Evolutionary conservation across 2,797 vertebrate species (phyloP).

Genomic region (Australoheros facetus): DNA sequence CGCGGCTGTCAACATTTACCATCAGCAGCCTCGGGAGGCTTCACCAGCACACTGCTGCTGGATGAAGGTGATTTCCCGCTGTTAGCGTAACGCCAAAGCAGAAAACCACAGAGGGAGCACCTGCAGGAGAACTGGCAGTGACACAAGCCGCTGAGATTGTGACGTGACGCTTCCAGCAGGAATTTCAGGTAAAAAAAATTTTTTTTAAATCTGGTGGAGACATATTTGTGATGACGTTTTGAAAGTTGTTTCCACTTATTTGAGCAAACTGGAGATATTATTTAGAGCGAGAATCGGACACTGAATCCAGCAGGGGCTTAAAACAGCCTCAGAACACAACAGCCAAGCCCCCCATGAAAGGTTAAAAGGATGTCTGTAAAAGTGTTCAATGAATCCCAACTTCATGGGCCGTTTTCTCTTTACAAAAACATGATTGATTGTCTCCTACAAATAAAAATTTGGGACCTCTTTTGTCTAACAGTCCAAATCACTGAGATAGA

Average conservation of each 20-base stretch:
- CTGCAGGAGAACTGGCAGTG: background rate
- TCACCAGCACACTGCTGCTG: background rate
- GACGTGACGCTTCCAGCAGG: background rate
- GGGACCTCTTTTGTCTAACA: background rate
- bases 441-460: background rate
- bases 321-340: background rate
- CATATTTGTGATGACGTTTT: background rate
- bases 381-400: background rate
- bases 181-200: background rate
- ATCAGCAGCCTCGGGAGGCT: background rate
- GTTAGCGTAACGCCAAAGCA: background rate
- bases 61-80: background rate
- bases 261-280: background rate
- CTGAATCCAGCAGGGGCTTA: background rate
- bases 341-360: background rate
- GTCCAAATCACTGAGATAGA: background rate
- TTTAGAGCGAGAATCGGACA: background rate
- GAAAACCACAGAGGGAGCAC: background rate
- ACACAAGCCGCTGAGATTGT: background rate
- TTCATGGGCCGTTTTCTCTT: too few relatives aligned
- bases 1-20: background rate
- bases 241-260: background rate
- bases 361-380: background rate
- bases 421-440: too few relatives aligned
- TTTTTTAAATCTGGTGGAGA: background rate